Conservation (phyloP, 30 jellyfish, hydroid and myxozoan genomes). For the Haliclystus octoradiatus region DNA sequence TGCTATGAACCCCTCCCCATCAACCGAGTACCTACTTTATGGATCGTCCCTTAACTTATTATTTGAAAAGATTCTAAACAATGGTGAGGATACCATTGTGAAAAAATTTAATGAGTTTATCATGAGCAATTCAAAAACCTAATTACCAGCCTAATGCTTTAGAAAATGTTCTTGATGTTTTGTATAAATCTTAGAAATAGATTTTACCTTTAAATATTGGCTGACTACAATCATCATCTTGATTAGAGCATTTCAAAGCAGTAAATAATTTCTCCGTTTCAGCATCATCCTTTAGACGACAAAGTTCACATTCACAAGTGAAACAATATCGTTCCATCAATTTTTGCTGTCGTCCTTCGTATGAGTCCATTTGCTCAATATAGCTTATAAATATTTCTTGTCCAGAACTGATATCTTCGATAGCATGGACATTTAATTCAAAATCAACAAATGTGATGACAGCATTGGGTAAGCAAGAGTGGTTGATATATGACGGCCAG, state of each 20-base stretch:
- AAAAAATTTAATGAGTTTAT: too few relatives aligned
- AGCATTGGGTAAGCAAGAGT: conserved; percentile 73
- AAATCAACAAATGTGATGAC: conserved; percentile 51
- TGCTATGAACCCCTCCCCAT: too few relatives aligned
- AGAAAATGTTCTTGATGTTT: too few relatives aligned
- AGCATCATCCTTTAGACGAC: conserved; percentile 13
- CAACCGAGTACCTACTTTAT: too few relatives aligned
- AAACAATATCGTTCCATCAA: conserved; percentile 63
- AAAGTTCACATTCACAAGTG: conserved; percentile 43
- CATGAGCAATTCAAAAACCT: too few relatives aligned
- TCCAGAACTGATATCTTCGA: conserved; percentile 18
- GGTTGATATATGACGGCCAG: conserved; percentile 64
- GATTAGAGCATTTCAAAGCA: conserved; percentile 12
- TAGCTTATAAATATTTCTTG: conserved; percentile 67
- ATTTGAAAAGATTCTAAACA: too few relatives aligned
- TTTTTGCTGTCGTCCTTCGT: conserved; percentile 31
- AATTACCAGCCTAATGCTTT: too few relatives aligned
- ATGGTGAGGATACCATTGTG: too few relatives aligned
- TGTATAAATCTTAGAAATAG: too few relatives aligned
- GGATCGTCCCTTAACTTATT: too few relatives aligned
- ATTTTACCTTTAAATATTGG: not conserved
- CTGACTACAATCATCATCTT: not conserved
- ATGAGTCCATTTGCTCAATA: conserved; percentile 40
- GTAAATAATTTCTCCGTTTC: not conserved
- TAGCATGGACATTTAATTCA: conserved; percentile 30